Conservation (phyloP, 2,888 invertebrate genomes). For the Pocota personata region DNA sequence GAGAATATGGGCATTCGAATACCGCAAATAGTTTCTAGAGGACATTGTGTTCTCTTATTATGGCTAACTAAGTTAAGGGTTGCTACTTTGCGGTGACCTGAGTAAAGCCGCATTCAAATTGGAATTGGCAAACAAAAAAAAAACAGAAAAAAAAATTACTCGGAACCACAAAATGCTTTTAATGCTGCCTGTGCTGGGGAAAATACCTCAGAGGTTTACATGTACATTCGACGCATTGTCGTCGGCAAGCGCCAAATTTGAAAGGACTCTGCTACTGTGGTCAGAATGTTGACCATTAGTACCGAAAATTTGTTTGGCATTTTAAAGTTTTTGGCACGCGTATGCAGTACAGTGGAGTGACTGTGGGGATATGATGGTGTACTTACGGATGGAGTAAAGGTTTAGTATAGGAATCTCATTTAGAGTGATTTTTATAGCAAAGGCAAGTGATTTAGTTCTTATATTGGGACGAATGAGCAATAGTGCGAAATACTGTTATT, state of each 20-base stretch:
- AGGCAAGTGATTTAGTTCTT: not conserved
- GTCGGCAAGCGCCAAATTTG: constrained; percentile 65
- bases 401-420: not conserved
- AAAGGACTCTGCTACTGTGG: constrained; percentile 54
- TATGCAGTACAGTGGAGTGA: not conserved
- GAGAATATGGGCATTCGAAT: constrained; percentile 73
- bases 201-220: constrained; percentile 67
- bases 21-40: constrained; percentile 71
- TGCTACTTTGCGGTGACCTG: constrained; percentile 66
- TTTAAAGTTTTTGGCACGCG: constrained; percentile 69
- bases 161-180: constrained; percentile 73
- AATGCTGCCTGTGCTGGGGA: constrained; percentile 57
- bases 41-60: constrained; percentile 68
- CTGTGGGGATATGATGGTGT: not conserved
- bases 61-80: constrained; percentile 69
- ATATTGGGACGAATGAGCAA: too few species aligned
- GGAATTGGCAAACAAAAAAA: constrained; percentile 42
- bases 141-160: constrained; percentile 7
- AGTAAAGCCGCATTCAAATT: constrained; percentile 66
- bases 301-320: constrained; percentile 71
- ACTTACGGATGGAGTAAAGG: not conserved
- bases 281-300: constrained; percentile 68
- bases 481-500: too few species aligned
- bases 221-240: constrained; percentile 69
- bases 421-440: not conserved